Evolutionary conservation across 2,888 invertebrate species (phyloP).

Genomic region (Drosophila basisetae): DNA sequence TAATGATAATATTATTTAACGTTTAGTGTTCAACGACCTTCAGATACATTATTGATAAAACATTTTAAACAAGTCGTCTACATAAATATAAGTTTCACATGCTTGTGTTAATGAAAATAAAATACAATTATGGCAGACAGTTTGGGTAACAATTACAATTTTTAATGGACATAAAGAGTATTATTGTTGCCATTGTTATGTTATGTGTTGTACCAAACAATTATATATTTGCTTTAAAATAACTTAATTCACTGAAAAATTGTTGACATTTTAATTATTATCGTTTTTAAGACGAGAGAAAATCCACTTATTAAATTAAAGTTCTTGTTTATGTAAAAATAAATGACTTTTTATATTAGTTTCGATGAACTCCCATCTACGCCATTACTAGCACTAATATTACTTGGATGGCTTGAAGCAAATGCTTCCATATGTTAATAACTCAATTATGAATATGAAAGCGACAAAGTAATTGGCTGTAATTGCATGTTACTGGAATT

Average conservation of each 20-base stretch:
- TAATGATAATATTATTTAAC: constrained; percentile 1
- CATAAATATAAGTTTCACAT: neutral
- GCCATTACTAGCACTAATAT: neutral
- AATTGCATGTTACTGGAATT: constrained; percentile 54
- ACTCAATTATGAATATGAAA: constrained; percentile 30
- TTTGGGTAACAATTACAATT: neutral
- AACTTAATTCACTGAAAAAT: neutral
- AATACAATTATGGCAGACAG: neutral
- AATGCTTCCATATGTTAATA: constrained; percentile 49
- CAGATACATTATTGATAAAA: constrained; percentile 17
- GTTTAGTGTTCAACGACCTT: constrained; percentile 28
- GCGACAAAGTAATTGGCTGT: constrained; percentile 31
- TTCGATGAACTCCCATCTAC: neutral
- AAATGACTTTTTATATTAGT: neutral
- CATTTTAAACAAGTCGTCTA: neutral
- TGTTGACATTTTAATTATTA: neutral
- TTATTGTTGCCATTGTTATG: neutral
- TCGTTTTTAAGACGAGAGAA: neutral
- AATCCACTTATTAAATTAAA: neutral
- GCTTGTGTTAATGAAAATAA: neutral
- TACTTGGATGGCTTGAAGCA: neutral
- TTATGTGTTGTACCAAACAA: neutral
- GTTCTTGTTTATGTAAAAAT: neutral
- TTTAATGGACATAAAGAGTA: neutral
- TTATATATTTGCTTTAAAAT: neutral